Percentiles rank a stretch among this genome's conserved stretches.
Evolutionary conservation across 2,113 vertebrate species (phyloP).

Genomic region (Neofelis nebulosa): DNA sequence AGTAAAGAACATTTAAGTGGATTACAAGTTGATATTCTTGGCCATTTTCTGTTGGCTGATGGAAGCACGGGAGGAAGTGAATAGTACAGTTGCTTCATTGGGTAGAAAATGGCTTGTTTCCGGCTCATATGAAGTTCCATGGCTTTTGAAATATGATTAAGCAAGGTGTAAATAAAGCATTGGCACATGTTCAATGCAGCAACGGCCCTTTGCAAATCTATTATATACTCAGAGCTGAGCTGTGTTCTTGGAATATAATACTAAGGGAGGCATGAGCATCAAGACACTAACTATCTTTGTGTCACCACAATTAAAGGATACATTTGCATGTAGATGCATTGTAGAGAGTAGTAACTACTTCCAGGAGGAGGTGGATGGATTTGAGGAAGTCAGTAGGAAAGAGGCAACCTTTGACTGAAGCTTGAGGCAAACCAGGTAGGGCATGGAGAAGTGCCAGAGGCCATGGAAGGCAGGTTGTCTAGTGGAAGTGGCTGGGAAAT

Average conservation of each 20-base stretch:
- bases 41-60: slow-evolving; percentile 14
- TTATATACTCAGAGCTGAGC: background rate
- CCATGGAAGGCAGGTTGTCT: background rate
- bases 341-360: background rate
- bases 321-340: background rate
- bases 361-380: background rate
- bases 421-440: background rate
- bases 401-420: background rate
- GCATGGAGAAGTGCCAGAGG: background rate
- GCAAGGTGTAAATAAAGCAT: background rate
- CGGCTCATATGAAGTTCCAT: background rate
- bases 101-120: slow-evolving; percentile 54
- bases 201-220: background rate
- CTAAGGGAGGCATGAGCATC: background rate
- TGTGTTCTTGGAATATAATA: background rate
- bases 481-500: background rate
- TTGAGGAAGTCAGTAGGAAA: background rate
- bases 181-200: background rate
- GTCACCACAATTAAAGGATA: background rate
- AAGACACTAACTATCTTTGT: background rate
- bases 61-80: background rate
- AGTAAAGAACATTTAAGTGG: slow-evolving; percentile 20
- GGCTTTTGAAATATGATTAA: slow-evolving; percentile 30
- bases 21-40: slow-evolving; percentile 44
- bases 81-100: background rate